Evolutionary conservation across 2,888 invertebrate species (phyloP).

Genomic region (Drosophila flavopinicola): DNA sequence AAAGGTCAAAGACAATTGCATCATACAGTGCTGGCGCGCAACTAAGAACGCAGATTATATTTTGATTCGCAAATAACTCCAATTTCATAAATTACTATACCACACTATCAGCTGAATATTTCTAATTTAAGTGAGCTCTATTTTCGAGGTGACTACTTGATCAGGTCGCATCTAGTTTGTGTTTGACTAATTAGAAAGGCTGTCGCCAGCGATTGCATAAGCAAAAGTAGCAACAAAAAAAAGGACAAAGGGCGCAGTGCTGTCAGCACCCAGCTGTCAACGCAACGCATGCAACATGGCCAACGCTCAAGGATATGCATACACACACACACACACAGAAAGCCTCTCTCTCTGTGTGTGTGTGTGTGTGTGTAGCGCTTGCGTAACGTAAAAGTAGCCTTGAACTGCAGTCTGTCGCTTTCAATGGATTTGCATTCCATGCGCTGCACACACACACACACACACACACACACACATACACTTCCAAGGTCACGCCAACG

Average conservation of each 20-base stretch:
- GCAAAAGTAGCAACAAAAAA: not conserved
- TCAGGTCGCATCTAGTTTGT: slow-evolving; percentile 15
- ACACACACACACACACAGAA: slow-evolving; percentile 28
- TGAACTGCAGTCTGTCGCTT: slow-evolving; percentile 79
- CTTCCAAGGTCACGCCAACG: slow-evolving; percentile 46
- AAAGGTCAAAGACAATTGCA: slow-evolving; percentile 50
- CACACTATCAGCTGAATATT: too few relatives aligned
- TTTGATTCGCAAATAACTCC: too few relatives aligned
- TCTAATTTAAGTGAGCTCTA: too few relatives aligned
- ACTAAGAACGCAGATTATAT: too few relatives aligned
- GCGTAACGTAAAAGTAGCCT: slow-evolving; percentile 80
- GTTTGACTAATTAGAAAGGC: slow-evolving; percentile 43
- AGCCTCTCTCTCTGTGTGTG: slow-evolving; percentile 32
- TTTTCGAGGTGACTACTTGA: too few relatives aligned
- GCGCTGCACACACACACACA: slow-evolving; percentile 36
- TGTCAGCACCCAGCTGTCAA: slow-evolving; percentile 51
- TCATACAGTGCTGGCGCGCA: slow-evolving; percentile 6
- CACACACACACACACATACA: slow-evolving; percentile 11
- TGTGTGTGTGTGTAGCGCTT: slow-evolving; percentile 58
- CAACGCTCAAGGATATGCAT: slow-evolving; percentile 65
- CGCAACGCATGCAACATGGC: slow-evolving; percentile 64
- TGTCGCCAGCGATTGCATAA: slow-evolving; percentile 38
- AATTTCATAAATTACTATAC: too few relatives aligned
- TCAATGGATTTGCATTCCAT: slow-evolving; percentile 80
- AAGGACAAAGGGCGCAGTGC: slow-evolving; percentile 11